A percentile compares a stretch with the other conserved stretches of the same genome.
These are phyloP conservation scores for Zoanthus sociatus DNA, from an alignment of 92 coral and sea anemone species.

Conservation along the genomic window DNA sequence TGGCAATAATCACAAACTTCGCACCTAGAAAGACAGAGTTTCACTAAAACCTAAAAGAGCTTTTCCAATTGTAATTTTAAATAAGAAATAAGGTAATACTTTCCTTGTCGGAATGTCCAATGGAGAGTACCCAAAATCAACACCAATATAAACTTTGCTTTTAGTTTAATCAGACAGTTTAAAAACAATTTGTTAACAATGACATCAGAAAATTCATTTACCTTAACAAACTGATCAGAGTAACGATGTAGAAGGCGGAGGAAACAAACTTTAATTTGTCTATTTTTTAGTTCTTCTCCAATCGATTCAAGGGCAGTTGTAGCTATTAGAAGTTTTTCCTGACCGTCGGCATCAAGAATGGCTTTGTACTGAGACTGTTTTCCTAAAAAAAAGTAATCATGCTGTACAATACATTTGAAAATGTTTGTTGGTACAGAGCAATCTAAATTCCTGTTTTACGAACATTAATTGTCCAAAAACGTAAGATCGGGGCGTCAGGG, in stretches of 20 bases:
- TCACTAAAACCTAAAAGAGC: no score
- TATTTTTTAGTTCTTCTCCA: conserved; percentile 42
- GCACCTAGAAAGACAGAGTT: no score
- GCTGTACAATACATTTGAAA: background rate
- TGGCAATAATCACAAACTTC: no score
- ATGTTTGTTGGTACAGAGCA: no score
- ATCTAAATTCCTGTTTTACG: no score
- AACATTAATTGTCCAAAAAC: no score
- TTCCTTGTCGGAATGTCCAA: no score
- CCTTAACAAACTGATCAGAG: conserved; percentile 48
- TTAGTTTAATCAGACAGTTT: background rate
- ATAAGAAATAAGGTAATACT: no score
- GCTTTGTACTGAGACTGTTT: conserved; percentile 1
- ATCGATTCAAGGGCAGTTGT: conserved; percentile 62
- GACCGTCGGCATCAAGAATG: conserved; percentile 51
- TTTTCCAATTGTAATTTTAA: no score
- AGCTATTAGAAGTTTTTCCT: conserved; percentile 54
- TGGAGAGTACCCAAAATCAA: no score
- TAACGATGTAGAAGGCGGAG: conserved; percentile 49
- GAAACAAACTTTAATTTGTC: conserved; percentile 35
- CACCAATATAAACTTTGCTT: no score
- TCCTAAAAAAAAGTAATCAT: background rate
- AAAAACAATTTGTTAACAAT: background rate
- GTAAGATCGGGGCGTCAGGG: no score
- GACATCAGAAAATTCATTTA: background rate